Evolutionary conservation across 2,113 vertebrate species (phyloP).

Genomic region (Cranoglanis bouderius): DNA sequence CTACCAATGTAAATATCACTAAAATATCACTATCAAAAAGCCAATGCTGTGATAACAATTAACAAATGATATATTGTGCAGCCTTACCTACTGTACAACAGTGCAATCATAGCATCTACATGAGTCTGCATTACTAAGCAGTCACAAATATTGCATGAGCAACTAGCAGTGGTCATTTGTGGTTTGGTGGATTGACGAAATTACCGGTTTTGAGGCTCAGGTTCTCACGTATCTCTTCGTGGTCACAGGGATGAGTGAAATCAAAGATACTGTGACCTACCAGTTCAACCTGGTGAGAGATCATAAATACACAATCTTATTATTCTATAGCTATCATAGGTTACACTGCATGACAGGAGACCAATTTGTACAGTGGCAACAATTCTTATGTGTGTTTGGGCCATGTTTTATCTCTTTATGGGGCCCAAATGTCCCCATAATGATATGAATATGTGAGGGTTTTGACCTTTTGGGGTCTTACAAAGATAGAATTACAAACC

Average conservation of each 20-base stretch:
- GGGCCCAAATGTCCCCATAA: not conserved
- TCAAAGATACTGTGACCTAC: constrained; percentile 99
- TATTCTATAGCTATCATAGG: not conserved
- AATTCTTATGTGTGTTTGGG: not conserved
- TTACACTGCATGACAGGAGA: not conserved
- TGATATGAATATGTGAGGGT: not conserved
- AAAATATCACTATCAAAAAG: not conserved
- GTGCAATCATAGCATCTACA: not conserved
- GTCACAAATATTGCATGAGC: not conserved
- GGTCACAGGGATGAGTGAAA: constrained; percentile 98
- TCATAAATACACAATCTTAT: not conserved
- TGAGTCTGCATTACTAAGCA: not conserved
- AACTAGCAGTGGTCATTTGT: not conserved
- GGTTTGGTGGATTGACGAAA: not conserved
- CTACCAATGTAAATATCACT: not conserved
- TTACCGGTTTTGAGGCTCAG: constrained; percentile 85
- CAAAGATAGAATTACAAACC: not conserved
- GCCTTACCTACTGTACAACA: not conserved
- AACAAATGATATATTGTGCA: not conserved
- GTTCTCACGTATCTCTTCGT: constrained; percentile 96
- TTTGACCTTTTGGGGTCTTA: not conserved
- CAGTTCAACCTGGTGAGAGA: constrained; percentile 85
- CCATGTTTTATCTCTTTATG: not conserved
- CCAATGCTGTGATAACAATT: not conserved
- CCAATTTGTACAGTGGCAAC: not conserved